A percentile compares a stretch with the other conserved stretches of the same genome.
Evolutionary conservation across 2,888 invertebrate genomes (phyloP).

Genomic region (Dicyrtomina minuta): DNA sequence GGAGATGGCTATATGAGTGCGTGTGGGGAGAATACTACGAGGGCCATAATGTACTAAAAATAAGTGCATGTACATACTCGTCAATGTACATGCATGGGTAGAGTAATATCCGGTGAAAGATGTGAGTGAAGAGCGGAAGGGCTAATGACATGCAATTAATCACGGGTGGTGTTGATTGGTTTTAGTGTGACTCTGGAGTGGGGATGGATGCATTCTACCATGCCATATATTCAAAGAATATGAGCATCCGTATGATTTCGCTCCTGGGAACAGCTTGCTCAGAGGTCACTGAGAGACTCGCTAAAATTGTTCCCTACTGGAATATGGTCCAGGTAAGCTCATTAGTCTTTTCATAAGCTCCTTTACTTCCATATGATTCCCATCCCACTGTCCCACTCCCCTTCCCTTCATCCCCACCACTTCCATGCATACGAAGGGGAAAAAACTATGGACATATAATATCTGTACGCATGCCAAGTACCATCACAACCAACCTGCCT

Average conservation of each 20-base stretch:
- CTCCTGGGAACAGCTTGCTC: slow-evolving; percentile 86
- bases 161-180: slow-evolving; percentile 47
- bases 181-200: slow-evolving; percentile 86
- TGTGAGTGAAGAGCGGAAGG: background rate
- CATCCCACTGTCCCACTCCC: background rate
- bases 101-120: background rate
- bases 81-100: background rate
- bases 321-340: slow-evolving; percentile 78
- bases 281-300: slow-evolving; percentile 86
- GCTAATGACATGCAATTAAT: slow-evolving; percentile 20
- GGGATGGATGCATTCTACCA: slow-evolving; percentile 90
- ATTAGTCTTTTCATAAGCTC: background rate
- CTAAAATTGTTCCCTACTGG: slow-evolving; percentile 89
- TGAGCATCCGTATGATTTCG: slow-evolving; percentile 67
- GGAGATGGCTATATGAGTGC: too few species aligned
- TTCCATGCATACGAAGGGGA: too few species aligned
- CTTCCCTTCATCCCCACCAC: slow-evolving; percentile 9
- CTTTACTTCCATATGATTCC: too few species aligned
- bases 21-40: too few species aligned
- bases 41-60: background rate
- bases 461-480: too few species aligned
- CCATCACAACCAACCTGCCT: too few species aligned
- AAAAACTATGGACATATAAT: too few species aligned
- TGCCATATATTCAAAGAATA: slow-evolving; percentile 74
- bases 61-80: background rate